Conservation (phyloP, 2,113 vertebrate species). For the Globicephala melas region DNA sequence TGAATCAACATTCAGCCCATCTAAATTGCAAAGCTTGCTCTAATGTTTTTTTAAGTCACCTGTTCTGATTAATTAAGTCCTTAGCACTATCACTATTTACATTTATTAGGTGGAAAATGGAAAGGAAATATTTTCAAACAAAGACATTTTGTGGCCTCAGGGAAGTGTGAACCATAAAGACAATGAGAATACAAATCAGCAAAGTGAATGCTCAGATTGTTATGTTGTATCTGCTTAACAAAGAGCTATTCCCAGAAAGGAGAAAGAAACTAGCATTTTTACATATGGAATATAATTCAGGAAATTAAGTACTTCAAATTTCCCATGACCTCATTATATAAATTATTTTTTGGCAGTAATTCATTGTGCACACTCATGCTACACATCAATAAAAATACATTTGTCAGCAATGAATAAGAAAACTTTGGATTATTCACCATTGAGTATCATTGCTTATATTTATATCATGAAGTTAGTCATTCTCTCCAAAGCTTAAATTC, state of each 20-base stretch:
- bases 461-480: not conserved
- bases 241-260: not conserved
- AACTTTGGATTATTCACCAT: not conserved
- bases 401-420: not conserved
- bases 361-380: not conserved
- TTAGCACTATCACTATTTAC: not conserved
- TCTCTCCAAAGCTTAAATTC: not conserved
- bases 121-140: slow-evolving; percentile 15
- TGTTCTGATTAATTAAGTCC: not conserved
- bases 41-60: not conserved
- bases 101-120: not conserved
- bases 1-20: not conserved
- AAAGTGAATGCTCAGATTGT: not conserved
- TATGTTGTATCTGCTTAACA: not conserved
- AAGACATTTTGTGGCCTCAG: not conserved
- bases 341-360: not conserved
- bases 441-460: not conserved
- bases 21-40: not conserved
- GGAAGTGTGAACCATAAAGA: not conserved
- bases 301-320: not conserved
- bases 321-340: not conserved
- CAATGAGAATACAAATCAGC: not conserved
- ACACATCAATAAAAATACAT: not conserved
- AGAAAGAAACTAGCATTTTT: not conserved
- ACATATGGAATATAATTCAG: not conserved